Percentiles rank a stretch among this genome's conserved stretches.
phyloP scores from a whole-genome alignment of 2,113 vertebrate species.

The Nesogale talazaci region DNA sequence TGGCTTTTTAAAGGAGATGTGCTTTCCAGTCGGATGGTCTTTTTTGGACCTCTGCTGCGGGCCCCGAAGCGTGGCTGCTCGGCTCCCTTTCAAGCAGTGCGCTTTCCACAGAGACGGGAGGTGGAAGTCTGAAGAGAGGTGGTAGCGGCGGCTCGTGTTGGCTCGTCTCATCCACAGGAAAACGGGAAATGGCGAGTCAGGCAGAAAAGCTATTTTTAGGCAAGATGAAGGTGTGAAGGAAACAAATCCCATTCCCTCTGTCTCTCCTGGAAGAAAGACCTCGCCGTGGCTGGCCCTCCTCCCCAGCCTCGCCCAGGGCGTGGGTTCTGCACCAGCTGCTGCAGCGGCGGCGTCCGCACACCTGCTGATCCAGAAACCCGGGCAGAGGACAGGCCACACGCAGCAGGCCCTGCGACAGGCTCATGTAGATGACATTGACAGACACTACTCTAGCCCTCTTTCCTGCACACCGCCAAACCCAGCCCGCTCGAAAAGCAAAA shows the following conservation, averaged over 20 bases:
- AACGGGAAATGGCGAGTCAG: background rate
- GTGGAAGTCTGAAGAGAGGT: background rate
- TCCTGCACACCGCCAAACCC: accelerated
- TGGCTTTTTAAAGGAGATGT: background rate
- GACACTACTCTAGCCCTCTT: background rate
- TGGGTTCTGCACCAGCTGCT: background rate
- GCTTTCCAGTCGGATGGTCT: background rate
- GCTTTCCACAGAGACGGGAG: constrained; percentile 34
- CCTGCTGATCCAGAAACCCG: no score
- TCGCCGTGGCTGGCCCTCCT: background rate
- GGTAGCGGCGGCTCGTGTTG: background rate
- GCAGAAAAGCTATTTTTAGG: constrained; percentile 22
- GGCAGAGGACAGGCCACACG: no score
- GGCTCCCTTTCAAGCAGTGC: constrained; percentile 5
- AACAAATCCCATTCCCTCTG: background rate
- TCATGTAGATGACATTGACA: no score
- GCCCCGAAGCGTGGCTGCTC: background rate
- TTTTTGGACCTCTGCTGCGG: background rate
- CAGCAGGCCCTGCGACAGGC: no score
- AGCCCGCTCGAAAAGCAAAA: no score
- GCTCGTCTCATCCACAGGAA: background rate
- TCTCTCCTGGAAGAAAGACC: background rate
- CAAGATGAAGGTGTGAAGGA: background rate
- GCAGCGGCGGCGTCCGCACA: background rate
- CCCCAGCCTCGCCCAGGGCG: background rate